Evolutionary conservation across 1,140 invertebrate genomes (phyloP).

Genomic region (Chironomus striatipennis): DNA sequence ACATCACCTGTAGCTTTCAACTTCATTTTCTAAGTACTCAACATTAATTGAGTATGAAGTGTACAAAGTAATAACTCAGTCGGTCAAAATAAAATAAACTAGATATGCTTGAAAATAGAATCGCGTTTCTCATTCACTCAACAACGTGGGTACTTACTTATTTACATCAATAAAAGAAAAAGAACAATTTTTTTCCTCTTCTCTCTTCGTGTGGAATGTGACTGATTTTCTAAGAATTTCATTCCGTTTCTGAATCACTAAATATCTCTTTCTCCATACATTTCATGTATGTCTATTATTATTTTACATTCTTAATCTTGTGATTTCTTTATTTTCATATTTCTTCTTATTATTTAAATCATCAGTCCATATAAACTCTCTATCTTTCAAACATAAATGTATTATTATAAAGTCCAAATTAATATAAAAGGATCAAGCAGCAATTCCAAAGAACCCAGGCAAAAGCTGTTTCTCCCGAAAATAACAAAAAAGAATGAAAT

Average conservation of each 20-base stretch:
- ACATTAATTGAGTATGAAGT: no score
- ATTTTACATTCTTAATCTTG: conserved; percentile 5
- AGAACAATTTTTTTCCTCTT: background rate
- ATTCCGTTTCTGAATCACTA: background rate
- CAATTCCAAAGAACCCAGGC: conserved; percentile 20
- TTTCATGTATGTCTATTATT: background rate
- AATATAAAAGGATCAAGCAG: conserved; percentile 21
- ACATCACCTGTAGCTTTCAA: no score
- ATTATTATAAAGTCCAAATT: conserved; percentile 24
- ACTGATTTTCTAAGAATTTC: conserved; percentile 14
- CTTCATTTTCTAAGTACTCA: no score
- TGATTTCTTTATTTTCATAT: conserved; percentile 17
- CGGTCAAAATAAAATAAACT: background rate
- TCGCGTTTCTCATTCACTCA: no score
- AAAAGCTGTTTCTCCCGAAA: conserved; percentile 12
- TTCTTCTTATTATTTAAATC: background rate
- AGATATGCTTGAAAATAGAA: background rate
- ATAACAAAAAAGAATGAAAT: background rate
- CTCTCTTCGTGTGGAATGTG: background rate
- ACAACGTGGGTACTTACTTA: no score
- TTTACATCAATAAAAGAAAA: background rate
- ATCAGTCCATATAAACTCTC: conserved; percentile 15
- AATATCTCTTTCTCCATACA: no score
- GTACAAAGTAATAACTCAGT: background rate
- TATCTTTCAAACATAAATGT: conserved; percentile 17